Evolutionary conservation across 2,113 vertebrate species (phyloP).

Genomic region (Nothobranchius kuhntae): DNA sequence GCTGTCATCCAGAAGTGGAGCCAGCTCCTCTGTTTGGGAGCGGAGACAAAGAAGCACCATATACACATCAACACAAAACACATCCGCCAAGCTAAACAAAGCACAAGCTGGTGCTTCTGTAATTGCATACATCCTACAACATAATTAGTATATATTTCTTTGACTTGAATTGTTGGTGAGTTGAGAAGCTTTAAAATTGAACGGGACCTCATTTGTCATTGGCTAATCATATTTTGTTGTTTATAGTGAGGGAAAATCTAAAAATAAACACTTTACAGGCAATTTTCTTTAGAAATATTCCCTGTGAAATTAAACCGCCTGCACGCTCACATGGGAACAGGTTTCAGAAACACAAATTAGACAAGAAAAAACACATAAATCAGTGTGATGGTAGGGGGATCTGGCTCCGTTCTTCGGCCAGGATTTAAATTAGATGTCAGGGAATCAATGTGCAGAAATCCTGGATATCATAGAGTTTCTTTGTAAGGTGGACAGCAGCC

Average conservation of each 20-base stretch:
- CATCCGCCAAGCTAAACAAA: slow-evolving; percentile 67
- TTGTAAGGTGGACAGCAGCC: slow-evolving; percentile 49
- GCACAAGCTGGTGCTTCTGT: slow-evolving; percentile 33
- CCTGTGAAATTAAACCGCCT: slow-evolving; percentile 31
- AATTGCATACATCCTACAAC: slow-evolving; percentile 38
- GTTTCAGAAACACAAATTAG: slow-evolving; percentile 20
- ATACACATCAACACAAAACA: slow-evolving; percentile 60
- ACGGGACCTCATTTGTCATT: slow-evolving; percentile 32
- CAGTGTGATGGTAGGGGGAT: slow-evolving; percentile 24
- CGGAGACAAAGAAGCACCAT: slow-evolving; percentile 17
- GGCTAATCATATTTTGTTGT: slow-evolving; percentile 41
- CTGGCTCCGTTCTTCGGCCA: slow-evolving; percentile 44
- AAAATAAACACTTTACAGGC: slow-evolving; percentile 23
- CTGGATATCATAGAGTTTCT: slow-evolving; percentile 52
- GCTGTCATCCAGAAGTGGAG: slow-evolving; percentile 59
- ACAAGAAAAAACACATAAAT: slow-evolving; percentile 34
- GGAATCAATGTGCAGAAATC: slow-evolving; percentile 62
- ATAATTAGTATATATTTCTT: slow-evolving; percentile 54
- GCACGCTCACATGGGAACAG: slow-evolving; percentile 3
- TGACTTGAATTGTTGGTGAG: slow-evolving; percentile 41
- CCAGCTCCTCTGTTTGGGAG: slow-evolving; percentile 52
- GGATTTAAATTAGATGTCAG: slow-evolving; percentile 68
- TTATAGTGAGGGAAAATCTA: slow-evolving; percentile 26
- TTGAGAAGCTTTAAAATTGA: slow-evolving; percentile 32
- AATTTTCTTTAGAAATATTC: slow-evolving; percentile 3